Conservation (phyloP, 2,113 vertebrate species). For the Heterochromis multidens region DNA sequence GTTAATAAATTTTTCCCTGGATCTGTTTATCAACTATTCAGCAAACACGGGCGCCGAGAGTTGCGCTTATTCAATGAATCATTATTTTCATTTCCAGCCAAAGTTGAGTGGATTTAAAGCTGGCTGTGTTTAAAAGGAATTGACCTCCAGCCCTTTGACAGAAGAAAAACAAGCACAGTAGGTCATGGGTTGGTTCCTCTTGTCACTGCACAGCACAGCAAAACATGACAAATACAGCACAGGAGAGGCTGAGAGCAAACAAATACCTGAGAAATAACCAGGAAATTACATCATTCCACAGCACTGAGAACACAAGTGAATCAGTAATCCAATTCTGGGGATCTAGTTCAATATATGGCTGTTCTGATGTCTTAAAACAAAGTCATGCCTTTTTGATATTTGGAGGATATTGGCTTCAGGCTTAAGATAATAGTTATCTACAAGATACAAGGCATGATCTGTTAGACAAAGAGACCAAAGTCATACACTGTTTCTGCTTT, state of each 20-base stretch:
- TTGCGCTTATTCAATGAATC: conserved; percentile 30
- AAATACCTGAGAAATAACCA: conserved; percentile 71
- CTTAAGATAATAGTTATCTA: conserved; percentile 45
- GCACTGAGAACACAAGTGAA: conserved; percentile 55
- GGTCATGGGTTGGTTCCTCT: conserved; percentile 66
- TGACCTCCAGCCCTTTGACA: conserved; percentile 62
- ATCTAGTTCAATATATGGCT: conserved; percentile 37
- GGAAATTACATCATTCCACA: conserved; percentile 68
- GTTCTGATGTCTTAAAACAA: conserved; percentile 15
- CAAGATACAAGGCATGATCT: conserved; percentile 18
- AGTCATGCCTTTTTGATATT: conserved; percentile 34
- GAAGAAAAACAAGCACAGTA: conserved; percentile 70
- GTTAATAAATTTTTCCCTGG: conserved; percentile 21
- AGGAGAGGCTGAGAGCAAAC: conserved; percentile 52
- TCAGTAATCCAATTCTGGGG: conserved; percentile 59
- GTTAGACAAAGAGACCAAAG: neutral
- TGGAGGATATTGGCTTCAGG: conserved; percentile 41
- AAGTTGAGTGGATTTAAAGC: conserved; percentile 32
- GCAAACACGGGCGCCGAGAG: neutral
- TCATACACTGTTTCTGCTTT: neutral
- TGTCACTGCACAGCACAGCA: conserved; percentile 52
- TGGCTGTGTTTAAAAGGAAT: conserved; percentile 59
- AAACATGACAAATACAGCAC: conserved; percentile 32
- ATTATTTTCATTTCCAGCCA: conserved; percentile 51
- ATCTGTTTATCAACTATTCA: conserved; percentile 29